phyloP scores from a whole-genome alignment of 2,797 vertebrate genomes.

The Sebastes vulpes region DNA sequence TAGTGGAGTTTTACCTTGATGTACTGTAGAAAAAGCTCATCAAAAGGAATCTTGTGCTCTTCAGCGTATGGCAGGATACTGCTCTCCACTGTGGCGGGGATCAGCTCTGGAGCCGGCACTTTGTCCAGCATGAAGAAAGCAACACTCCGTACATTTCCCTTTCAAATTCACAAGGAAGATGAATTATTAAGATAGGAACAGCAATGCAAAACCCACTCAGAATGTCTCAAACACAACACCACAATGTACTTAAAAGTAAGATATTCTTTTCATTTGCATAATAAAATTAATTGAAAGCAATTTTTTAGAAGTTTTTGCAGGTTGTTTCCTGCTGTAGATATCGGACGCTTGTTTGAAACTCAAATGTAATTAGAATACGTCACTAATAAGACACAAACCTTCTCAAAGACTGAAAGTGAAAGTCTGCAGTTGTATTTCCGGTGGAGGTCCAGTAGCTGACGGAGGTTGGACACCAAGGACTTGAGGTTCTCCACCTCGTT shows the following conservation, averaged over 20 bases:
- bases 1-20: constrained; percentile 88
- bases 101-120: constrained; percentile 93
- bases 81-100: constrained; percentile 88
- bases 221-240: not conserved
- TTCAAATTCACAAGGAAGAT: constrained; percentile 18
- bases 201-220: not conserved
- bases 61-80: constrained; percentile 89
- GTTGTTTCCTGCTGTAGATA: not conserved
- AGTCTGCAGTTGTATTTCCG: constrained; percentile 93
- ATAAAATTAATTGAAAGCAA: not conserved
- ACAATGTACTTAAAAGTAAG: not conserved
- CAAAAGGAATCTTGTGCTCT: constrained; percentile 89
- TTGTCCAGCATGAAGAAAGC: constrained; percentile 96
- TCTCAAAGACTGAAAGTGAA: constrained; percentile 93
- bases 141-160: constrained; percentile 91
- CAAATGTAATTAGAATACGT: not conserved
- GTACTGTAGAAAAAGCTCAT: constrained; percentile 93
- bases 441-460: constrained; percentile 89
- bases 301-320: not conserved
- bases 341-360: not conserved
- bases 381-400: constrained; percentile 77
- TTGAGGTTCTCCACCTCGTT: constrained; percentile 89
- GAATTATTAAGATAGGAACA: not conserved
- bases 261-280: not conserved
- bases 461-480: constrained; percentile 88